phyloP scores from a whole-genome alignment of 92 coral and sea anemone genomes.

The Parazoanthus darwini region DNA sequence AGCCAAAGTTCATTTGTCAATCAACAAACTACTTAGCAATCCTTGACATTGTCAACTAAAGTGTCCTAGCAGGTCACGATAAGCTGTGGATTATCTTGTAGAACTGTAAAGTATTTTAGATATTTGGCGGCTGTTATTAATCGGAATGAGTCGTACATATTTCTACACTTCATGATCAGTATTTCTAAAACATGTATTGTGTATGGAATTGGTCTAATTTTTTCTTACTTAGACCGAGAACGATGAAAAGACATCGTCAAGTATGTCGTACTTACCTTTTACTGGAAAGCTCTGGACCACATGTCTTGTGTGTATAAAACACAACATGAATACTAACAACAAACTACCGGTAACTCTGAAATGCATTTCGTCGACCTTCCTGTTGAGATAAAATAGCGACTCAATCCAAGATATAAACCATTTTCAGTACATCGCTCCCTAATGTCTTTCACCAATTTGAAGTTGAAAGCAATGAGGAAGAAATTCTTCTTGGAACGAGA shows the following conservation, averaged over 20 bases:
- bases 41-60: constrained; percentile 19
- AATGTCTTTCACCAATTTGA: neutral
- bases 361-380: constrained; percentile 44
- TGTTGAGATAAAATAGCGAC: neutral
- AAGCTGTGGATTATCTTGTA: neutral
- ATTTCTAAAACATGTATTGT: neutral
- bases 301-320: constrained; percentile 43
- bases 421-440: neutral
- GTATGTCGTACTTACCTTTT: constrained; percentile 21
- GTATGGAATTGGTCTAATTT: neutral
- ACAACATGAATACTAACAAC: constrained; percentile 34
- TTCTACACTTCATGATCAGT: neutral
- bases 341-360: constrained; percentile 39
- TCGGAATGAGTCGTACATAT: neutral
- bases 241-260: neutral
- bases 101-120: neutral
- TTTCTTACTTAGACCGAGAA: neutral
- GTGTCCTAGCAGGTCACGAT: neutral
- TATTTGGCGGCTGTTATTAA: neutral
- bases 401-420: neutral
- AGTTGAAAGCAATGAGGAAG: neutral
- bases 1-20: neutral
- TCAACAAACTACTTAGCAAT: neutral
- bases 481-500: neutral
- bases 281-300: constrained; percentile 28